Evolutionary conservation across 2,888 invertebrate genomes (phyloP).

Genomic region (Ceraclea dissimilis): DNA sequence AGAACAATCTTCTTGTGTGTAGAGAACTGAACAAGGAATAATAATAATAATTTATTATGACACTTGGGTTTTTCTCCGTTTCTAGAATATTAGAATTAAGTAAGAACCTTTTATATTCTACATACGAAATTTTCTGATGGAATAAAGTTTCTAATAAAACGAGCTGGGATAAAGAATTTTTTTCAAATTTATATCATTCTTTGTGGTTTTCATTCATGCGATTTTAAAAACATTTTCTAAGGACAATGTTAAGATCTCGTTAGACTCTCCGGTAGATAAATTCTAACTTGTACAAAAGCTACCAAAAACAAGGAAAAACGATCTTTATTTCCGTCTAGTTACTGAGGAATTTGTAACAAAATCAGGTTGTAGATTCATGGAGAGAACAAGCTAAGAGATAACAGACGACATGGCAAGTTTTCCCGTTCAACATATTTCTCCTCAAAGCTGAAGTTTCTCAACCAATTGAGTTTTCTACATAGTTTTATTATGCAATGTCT

Average conservation of each 20-base stretch:
- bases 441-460: constrained; percentile 1
- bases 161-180: too few species aligned
- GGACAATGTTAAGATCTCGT: neutral
- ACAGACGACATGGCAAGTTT: neutral
- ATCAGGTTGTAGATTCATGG: neutral
- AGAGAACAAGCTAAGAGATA: neutral
- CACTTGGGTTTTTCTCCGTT: too few species aligned
- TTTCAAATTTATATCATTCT: neutral
- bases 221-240: neutral
- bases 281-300: neutral
- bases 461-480: constrained; percentile 1
- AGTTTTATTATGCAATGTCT: neutral
- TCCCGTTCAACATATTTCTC: neutral
- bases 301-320: neutral
- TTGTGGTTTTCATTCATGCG: neutral
- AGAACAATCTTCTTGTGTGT: too few species aligned
- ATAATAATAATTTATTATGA: too few species aligned
- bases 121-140: too few species aligned
- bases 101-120: too few species aligned
- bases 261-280: neutral
- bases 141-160: too few species aligned
- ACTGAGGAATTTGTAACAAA: neutral
- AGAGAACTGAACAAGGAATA: too few species aligned
- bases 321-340: neutral
- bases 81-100: too few species aligned